Evolutionary conservation across 2,888 invertebrate genomes (phyloP), one percentile per base, ranked within the genome.

Genomic region (Rotaria socialis): DNA sequence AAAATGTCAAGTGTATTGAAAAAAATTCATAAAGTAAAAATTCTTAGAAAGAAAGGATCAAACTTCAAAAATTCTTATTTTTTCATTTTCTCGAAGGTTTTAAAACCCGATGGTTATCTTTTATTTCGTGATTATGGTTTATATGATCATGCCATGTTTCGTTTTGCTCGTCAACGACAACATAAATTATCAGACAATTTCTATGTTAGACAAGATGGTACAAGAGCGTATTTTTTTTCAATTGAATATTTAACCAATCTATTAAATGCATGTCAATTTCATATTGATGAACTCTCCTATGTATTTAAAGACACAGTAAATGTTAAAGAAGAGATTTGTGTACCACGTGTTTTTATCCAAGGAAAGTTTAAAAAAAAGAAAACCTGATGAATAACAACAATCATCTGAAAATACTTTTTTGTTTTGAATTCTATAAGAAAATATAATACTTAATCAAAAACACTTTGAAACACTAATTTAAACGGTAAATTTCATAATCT

Each of bases 191-290:
- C 94, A 0, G 96, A 97, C 6, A 95, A 96, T 90, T 95, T 96
- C 89, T 99, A 98, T 90, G 95, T 96, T 93, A 92, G 98, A 35
- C 97, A 97, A 91, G 98, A 99, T 93, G 97, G 97, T 0, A 98
- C 86, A 27, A 35, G 86, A 43, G 85, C 86, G 19, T 86, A 85
- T 85, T 86, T 85, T n/a, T 86, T 86, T 52, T 58, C 75, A n/a
- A 16, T 86, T 35, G 85, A 86, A 50, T 85, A 85, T 67, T 55
- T 86, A 8, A 85, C 75, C n/a, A 60, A 50, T 35, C 41, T 86
- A 60, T 85, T 86, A 24, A 75, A 85, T 56, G 91, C 92, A 14
- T 93, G 92, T 87, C 96, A 96, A 0, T 96, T 96, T 91, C 92
- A 94, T 88, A 92, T 94, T 2, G 88, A 93, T 0, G 92, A 92